Percentiles rank a stretch among this genome's conserved stretches.
Evolutionary conservation across 2,797 vertebrate genomes (phyloP).

Genomic region (Eulemur rubriventer): DNA sequence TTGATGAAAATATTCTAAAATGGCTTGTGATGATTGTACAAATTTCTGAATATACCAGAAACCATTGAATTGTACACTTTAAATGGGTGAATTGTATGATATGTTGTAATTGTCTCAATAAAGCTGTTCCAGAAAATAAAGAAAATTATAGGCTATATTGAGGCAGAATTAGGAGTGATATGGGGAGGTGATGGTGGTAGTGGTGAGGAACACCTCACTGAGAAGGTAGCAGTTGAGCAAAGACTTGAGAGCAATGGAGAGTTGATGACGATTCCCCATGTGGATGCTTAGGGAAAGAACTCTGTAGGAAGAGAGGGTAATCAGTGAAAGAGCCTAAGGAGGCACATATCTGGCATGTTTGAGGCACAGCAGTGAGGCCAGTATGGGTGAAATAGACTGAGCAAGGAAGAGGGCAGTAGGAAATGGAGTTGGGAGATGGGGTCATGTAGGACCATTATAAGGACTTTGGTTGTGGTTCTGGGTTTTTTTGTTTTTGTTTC

Average conservation of each 20-base stretch:
- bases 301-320: background rate
- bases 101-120: background rate
- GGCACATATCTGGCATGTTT: background rate
- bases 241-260: background rate
- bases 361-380: background rate
- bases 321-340: background rate
- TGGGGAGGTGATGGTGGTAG: background rate
- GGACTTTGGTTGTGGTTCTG: background rate
- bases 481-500: too few species aligned
- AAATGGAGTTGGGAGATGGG: background rate
- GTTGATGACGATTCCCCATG: background rate
- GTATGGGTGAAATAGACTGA: background rate
- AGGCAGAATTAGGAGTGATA: background rate
- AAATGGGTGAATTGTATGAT: background rate
- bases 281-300: background rate
- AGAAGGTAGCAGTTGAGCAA: background rate
- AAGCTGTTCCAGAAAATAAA: conserved; percentile 4
- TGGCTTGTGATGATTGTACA: background rate
- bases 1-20: conserved; percentile 19
- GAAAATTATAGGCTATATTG: background rate
- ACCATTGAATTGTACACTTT: background rate
- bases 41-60: background rate
- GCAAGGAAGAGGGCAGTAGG: background rate
- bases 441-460: background rate
- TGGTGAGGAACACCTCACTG: background rate